phyloP scores from a whole-genome alignment of 2,113 vertebrate species.

The Leptobrachium leishanense region DNA sequence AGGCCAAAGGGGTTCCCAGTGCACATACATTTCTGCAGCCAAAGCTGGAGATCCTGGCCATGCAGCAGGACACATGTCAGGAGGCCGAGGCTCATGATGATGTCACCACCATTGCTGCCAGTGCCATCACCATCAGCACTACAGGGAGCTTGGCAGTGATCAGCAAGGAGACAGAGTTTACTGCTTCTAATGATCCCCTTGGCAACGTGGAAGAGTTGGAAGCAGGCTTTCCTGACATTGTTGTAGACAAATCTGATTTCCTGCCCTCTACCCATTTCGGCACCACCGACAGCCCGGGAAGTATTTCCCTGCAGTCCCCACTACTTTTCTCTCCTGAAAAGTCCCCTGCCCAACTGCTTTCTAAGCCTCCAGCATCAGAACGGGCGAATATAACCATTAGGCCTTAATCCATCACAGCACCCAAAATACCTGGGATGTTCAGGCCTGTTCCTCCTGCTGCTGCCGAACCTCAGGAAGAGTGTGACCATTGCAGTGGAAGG shows the following conservation, averaged over 20 bases:
- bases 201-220: neutral
- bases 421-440: too few relatives aligned
- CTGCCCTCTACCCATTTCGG: too few relatives aligned
- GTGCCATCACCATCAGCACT: neutral
- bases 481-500: too few relatives aligned
- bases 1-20: neutral
- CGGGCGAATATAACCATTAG: neutral
- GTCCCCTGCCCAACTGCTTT: neutral
- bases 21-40: neutral
- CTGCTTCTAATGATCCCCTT: neutral
- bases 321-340: neutral
- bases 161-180: neutral
- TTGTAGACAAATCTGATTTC: too few relatives aligned
- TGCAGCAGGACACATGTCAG: too few relatives aligned
- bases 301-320: neutral
- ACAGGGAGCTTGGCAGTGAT: neutral
- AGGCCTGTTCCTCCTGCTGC: neutral
- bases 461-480: neutral
- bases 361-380: neutral
- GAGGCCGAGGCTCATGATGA: too few relatives aligned
- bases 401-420: neutral
- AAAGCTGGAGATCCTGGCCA: neutral
- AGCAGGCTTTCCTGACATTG: too few relatives aligned
- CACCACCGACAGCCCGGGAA: too few relatives aligned
- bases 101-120: neutral